Evolutionary conservation across 2,113 vertebrate species (phyloP).

Genomic region (Rafetus swinhoei): DNA sequence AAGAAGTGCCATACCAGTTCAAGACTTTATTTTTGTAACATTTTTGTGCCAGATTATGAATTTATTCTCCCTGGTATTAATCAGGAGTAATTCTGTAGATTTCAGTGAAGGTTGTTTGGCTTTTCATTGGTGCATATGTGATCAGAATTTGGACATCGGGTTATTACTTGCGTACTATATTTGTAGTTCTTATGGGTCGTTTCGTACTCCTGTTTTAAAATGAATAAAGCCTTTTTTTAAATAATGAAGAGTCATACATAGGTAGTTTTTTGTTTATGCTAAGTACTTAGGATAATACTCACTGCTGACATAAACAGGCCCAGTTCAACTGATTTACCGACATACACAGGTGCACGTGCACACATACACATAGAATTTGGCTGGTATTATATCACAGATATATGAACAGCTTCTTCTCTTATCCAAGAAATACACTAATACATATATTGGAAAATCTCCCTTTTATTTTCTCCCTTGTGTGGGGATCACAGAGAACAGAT

Average conservation of each 20-base stretch:
- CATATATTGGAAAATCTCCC: conserved; percentile 65
- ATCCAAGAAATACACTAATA: conserved; percentile 55
- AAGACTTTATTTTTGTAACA: background rate
- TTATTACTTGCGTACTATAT: background rate
- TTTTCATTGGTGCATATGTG: background rate
- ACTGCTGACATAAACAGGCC: conserved; percentile 13
- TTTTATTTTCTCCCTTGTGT: conserved; percentile 56
- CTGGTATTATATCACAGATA: conserved; percentile 51
- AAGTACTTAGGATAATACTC: background rate
- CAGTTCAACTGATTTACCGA: background rate
- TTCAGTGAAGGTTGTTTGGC: background rate
- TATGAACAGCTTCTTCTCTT: conserved; percentile 30
- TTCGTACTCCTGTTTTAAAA: conserved; percentile 25
- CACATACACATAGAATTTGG: conserved; percentile 29
- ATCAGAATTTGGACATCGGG: background rate
- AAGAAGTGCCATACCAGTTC: background rate
- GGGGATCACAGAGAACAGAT: conserved; percentile 64
- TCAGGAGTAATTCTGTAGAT: background rate
- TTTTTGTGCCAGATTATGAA: background rate
- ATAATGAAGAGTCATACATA: background rate
- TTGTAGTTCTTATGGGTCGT: background rate
- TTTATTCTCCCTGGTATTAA: background rate
- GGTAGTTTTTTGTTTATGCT: background rate
- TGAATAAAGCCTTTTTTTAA: background rate
- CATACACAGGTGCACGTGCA: too few relatives aligned